A percentile compares a stretch with the other conserved stretches of the same genome.
phyloP scores from a whole-genome alignment of 2,797 vertebrate species.

The Atherinosoma microstoma region DNA sequence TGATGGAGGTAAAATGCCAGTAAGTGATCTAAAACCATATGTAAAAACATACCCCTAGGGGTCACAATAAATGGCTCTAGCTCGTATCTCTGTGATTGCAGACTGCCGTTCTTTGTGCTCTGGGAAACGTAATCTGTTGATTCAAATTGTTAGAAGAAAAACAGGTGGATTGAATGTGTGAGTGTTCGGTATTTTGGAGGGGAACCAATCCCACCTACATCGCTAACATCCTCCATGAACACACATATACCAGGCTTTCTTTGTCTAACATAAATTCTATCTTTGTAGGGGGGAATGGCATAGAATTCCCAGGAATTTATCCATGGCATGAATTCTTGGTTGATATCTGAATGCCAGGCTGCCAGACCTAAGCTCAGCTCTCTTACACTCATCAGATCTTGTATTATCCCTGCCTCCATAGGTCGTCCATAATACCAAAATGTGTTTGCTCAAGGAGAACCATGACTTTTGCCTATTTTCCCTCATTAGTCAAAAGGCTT shows the following conservation, averaged over 20 bases:
- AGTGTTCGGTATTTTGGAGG: slow-evolving; percentile 64
- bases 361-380: slow-evolving; percentile 46
- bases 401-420: slow-evolving; percentile 64
- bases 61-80: slow-evolving; percentile 61
- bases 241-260: slow-evolving; percentile 36
- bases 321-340: slow-evolving; percentile 46
- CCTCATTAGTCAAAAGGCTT: slow-evolving; percentile 77
- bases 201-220: slow-evolving; percentile 70
- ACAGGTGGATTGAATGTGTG: slow-evolving; percentile 72
- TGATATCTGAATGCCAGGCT: slow-evolving; percentile 55
- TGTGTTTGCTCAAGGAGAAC: slow-evolving; percentile 77
- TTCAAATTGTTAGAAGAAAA: slow-evolving; percentile 69
- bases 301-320: slow-evolving; percentile 63
- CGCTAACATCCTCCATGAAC: slow-evolving; percentile 34
- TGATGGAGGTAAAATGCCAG: slow-evolving; percentile 49
- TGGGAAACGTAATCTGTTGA: slow-evolving; percentile 66
- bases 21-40: slow-evolving; percentile 46
- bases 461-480: slow-evolving; percentile 74
- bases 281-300: slow-evolving; percentile 42
- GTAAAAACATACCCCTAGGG: slow-evolving; percentile 57
- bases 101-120: slow-evolving; percentile 56
- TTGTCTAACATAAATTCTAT: slow-evolving; percentile 56
- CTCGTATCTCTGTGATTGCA: slow-evolving; percentile 69
- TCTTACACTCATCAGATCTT: slow-evolving; percentile 60
- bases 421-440: slow-evolving; percentile 76